Percentiles rank a stretch among this genome's conserved stretches.
phyloP scores from a whole-genome alignment of 2,113 vertebrate genomes.

The Crocuta crocuta region DNA sequence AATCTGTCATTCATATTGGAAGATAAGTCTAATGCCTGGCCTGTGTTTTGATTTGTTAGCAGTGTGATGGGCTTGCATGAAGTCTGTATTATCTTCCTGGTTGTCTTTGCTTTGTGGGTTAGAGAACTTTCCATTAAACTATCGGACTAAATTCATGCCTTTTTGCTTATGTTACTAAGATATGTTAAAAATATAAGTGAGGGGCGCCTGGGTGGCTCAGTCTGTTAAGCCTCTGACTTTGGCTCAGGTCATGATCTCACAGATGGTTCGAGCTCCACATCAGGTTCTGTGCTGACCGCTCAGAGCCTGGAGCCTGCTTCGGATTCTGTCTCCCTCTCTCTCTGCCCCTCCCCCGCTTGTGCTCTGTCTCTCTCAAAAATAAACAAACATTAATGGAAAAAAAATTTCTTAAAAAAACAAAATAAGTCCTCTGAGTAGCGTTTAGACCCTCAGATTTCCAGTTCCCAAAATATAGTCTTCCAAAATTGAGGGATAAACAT shows the following conservation, averaged over 20 bases:
- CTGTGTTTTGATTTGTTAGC: constrained; percentile 4
- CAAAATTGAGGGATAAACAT: not conserved
- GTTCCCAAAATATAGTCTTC: not conserved
- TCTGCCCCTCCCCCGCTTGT: too few relatives aligned
- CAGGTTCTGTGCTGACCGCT: too few relatives aligned
- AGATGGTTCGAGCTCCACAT: too few relatives aligned
- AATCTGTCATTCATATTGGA: not conserved
- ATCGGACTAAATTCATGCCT: not conserved
- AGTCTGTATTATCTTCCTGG: not conserved
- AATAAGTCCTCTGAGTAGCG: not conserved
- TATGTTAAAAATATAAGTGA: not conserved
- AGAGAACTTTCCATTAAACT: constrained; percentile 1
- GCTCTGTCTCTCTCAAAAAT: too few relatives aligned
- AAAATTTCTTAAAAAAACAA: not conserved
- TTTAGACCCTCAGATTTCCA: not conserved
- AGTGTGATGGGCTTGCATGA: constrained; percentile 10
- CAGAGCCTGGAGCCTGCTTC: too few relatives aligned
- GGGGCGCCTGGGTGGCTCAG: too few relatives aligned
- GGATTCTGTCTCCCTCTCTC: too few relatives aligned
- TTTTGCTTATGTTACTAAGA: constrained; percentile 14
- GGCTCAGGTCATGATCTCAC: too few relatives aligned
- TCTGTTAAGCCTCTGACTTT: too few relatives aligned
- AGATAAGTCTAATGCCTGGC: not conserved
- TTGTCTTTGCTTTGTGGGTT: not conserved
- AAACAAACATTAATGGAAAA: too few relatives aligned